Base-by-base conservation (phyloP, 2,113 vertebrate genomes). In the Budorcas taxicolor region DNA sequence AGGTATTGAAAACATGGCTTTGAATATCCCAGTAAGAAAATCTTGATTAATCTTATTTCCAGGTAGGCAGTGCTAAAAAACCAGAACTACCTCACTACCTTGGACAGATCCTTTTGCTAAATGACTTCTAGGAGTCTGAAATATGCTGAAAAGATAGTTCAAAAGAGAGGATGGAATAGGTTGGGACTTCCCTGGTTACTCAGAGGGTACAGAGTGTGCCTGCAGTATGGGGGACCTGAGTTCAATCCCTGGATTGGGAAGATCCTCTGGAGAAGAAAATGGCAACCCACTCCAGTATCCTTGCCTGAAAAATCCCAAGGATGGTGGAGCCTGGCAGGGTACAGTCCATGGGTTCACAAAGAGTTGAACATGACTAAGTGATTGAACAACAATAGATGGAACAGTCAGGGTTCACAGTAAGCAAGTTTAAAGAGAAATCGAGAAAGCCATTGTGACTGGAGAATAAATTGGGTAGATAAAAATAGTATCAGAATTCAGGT, bases 201-300 rank as follows among this genome's bases (percentile, higher is more conserved):
- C 33, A 64, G 16, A 64, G 2, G 16, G 33, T 17, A 64, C 16
- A n/a, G 62, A 64, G 33, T 64, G 33, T 64, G 62, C 62, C 62
- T 64, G 16, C 15, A n/a, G 3, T n/a, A 17, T 0, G 1, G 7
- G 33, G 33, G 33, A 64, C 15, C 62, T 4, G 33, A 7, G 33
- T 64, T 64, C 15, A 64, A 4, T n/a, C 33, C 33, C 62, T 17
- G 15, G 62, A 8, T 17, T 33, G 62, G 62, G 62, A n/a, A 17
- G 62, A 33, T 64, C 31, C 62, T 16, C 15, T 33, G 62, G 62
- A 64, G 16, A 64, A 64, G 31, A 64, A 64, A n/a, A 64, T n/a
- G 33, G 62, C 16, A 64, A 64, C 33, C 62, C 33, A 19, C 33
- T 64, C 62, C 16, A n/a, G 62, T 9, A 9, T n/a, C 33, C 62